Evolutionary conservation across 2,113 vertebrate species (phyloP), one percentile per base, ranked within the genome.

Genomic region (Pygoscelis antarcticus): DNA sequence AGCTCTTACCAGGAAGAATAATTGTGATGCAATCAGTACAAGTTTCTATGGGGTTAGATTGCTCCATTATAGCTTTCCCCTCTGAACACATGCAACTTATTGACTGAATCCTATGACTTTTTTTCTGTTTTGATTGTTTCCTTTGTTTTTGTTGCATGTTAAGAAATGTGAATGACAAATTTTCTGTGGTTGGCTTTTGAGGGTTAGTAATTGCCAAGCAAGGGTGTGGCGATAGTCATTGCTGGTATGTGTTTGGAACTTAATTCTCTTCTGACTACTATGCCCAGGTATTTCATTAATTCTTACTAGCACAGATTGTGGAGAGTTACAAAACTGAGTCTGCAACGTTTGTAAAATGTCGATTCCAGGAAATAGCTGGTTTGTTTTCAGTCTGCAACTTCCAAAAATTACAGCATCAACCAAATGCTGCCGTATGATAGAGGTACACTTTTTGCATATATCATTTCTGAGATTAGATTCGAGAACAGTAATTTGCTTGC

Each of bases 271-370:
- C 85, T 97, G 96, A 97, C 92, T 97, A 19, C 85, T 38, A 11
- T 93, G 76, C 83, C 68, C 90, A 97, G 97, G 97, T 97, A 97
- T 97, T 95, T 97, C 85, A 90, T 94, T 88, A 96, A 90, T 95
- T 93, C 92, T 52, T 51, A 51, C 62, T 75, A 74, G 79, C n/a
- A 18, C 66, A 70, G 66, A 92, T 77, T 81, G 75, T 70, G 85
- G 90, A 88, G 82, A 92, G 92, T 91, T 93, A 95, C 90, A 95
- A 95, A 96, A 97, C 90, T 74, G 60, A n/a, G 94, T 19, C 85
- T 94, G 71, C 60, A 83, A 12, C 3, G 5, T 87, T 79, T 90
- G 34, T 79, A 68, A 74, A 82, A n/a, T 12, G 23, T 62, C 6
- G 3, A 27, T 66, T 83, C 75, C 64, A 77, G 85, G 64, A 95